Conservation (phyloP, 2,888 invertebrate genomes). For the Drosophila testacea region DNA sequence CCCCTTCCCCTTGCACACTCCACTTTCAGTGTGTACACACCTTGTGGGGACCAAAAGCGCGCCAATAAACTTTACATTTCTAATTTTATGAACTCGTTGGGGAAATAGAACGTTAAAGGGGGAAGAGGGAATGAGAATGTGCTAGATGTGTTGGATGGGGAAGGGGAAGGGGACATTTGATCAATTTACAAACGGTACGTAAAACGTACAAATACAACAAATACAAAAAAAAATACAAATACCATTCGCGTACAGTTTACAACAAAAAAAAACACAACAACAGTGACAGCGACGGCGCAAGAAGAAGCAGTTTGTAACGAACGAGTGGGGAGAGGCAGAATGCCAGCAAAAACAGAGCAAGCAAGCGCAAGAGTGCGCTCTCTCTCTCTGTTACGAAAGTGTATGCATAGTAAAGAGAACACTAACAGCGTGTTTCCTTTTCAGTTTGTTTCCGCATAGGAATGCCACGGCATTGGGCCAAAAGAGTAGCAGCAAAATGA, state of each 20-base stretch:
- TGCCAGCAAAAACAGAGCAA: constrained; percentile 72
- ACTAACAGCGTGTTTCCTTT: constrained; percentile 18
- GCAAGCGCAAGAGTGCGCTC: constrained; percentile 27
- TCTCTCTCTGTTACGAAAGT: constrained; percentile 65
- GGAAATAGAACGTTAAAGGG: constrained; percentile 6
- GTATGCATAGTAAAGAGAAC: constrained; percentile 59
- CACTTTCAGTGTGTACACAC: constrained; percentile 36
- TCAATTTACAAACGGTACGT: constrained; percentile 54
- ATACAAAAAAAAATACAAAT: not conserved
- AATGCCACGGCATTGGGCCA: constrained; percentile 21
- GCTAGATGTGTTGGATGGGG: not conserved
- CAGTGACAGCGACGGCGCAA: constrained; percentile 32
- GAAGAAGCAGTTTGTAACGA: constrained; percentile 74
- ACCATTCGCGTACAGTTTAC: constrained; percentile 70
- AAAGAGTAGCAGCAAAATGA: constrained; percentile 55
- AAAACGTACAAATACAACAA: constrained; percentile 22
- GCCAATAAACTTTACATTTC: constrained; percentile 63
- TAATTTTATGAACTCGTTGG: constrained; percentile 54
- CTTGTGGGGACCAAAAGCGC: constrained; percentile 53
- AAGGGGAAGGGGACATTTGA: constrained; percentile 32
- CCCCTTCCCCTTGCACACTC: not conserved
- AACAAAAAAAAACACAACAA: constrained; percentile 59
- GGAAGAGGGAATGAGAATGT: constrained; percentile 1
- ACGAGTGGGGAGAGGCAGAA: constrained; percentile 76
- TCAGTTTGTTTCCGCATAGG: constrained; percentile 43